A percentile compares a stretch with the other conserved stretches of the same genome.
phyloP scores from a whole-genome alignment of 2,113 vertebrate species.

The Lates calcarifer region DNA sequence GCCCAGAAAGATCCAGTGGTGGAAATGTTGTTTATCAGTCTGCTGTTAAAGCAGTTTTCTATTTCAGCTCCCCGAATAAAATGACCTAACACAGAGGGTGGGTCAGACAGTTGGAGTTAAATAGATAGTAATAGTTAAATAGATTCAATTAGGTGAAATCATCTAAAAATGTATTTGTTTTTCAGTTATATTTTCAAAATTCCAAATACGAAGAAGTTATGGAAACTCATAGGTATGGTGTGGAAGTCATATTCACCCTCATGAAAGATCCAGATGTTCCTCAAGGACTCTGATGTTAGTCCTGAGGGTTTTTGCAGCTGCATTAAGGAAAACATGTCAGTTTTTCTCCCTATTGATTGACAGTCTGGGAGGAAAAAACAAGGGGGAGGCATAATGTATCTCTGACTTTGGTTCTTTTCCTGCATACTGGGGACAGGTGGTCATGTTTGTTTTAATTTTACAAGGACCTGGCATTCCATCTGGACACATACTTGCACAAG shows the following conservation, averaged over 20 bases:
- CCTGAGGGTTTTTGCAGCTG: conserved; percentile 34
- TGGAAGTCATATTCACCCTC: not conserved
- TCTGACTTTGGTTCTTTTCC: conserved; percentile 16
- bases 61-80: conserved; percentile 30
- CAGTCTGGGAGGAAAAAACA: conserved; percentile 20
- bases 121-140: no score
- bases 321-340: conserved; percentile 29
- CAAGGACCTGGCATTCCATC: conserved; percentile 33
- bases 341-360: conserved; percentile 37
- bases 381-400: conserved; percentile 7
- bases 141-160: not conserved
- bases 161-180: not conserved
- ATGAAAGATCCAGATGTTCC: conserved; percentile 54
- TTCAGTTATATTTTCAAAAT: conserved; percentile 2
- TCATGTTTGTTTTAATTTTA: conserved; percentile 64
- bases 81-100: not conserved
- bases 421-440: conserved; percentile 62
- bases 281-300: conserved; percentile 32
- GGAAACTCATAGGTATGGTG: not conserved
- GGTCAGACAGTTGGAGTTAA: not conserved
- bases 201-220: not conserved
- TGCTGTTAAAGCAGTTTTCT: not conserved
- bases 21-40: not conserved
- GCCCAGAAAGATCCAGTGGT: not conserved
- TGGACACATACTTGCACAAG: conserved; percentile 32